A percentile compares a stretch with the other conserved stretches of the same genome.
These are phyloP conservation scores for Lasioglossum calceatum DNA, from an alignment of 2,888 invertebrate genomes.

Conservation along the genomic window DNA sequence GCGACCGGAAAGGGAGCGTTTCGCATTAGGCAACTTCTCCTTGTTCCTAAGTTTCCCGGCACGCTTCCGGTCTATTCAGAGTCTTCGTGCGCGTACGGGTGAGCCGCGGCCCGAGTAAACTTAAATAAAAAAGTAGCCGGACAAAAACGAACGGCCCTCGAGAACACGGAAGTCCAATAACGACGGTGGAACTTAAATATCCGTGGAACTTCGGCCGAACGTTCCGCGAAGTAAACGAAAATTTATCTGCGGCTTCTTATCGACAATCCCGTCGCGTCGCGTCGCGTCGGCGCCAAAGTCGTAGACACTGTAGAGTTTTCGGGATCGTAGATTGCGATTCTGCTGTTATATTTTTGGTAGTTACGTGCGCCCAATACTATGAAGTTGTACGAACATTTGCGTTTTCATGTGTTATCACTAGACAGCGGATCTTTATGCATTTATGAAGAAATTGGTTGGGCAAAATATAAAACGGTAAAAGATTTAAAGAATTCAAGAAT, in stretches of 20 bases:
- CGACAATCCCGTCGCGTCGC: too few species aligned
- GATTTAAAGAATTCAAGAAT: too few species aligned
- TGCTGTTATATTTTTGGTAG: too few species aligned
- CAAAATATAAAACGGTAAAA: too few species aligned
- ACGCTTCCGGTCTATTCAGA: slow-evolving; percentile 13
- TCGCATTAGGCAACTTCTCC: slow-evolving; percentile 32
- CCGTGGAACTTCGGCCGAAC: not conserved
- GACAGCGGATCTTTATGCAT: too few species aligned
- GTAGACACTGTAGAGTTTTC: not conserved
- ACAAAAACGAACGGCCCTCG: slow-evolving; percentile 14
- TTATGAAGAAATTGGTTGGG: too few species aligned
- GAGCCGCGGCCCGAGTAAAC: slow-evolving; percentile 1
- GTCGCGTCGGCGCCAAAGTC: not conserved
- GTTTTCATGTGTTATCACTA: too few species aligned
- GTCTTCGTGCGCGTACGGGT: not conserved
- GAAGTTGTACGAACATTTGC: too few species aligned
- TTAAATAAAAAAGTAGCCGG: slow-evolving; percentile 17
- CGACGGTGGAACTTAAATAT: not conserved
- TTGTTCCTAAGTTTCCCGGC: slow-evolving; percentile 13
- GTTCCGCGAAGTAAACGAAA: not conserved
- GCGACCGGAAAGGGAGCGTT: slow-evolving; percentile 8
- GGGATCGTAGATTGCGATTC: not conserved
- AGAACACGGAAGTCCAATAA: not conserved
- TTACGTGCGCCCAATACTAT: too few species aligned
- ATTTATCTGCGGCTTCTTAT: not conserved